Evolutionary conservation across 1,140 invertebrate species (phyloP).

Genomic region (Sycobia sp.): DNA sequence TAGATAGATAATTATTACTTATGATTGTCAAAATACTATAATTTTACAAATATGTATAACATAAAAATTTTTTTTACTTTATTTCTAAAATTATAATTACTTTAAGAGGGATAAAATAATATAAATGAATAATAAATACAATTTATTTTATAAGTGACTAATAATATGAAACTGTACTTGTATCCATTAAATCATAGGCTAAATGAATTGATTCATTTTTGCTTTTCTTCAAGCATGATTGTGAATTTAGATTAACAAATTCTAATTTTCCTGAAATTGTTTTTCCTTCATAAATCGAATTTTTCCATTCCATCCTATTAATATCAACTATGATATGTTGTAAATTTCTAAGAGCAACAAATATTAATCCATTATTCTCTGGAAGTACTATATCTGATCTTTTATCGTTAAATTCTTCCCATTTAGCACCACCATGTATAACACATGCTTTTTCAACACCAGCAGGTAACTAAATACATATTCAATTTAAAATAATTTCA

Average conservation of each 20-base stretch:
- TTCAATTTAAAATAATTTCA: constrained; percentile 4
- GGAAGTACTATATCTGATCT: constrained; percentile 43
- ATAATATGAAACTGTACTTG: constrained; percentile 39
- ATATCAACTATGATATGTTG: constrained; percentile 55
- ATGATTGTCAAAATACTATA: too few species aligned
- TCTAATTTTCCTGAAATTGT: constrained; percentile 49
- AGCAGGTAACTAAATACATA: constrained; percentile 48
- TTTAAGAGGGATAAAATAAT: too few species aligned
- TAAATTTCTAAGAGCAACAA: constrained; percentile 54
- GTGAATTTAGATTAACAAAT: constrained; percentile 44
- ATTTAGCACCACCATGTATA: constrained; percentile 51
- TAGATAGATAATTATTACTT: too few species aligned
- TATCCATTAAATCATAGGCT: constrained; percentile 52
- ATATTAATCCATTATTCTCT: constrained; percentile 51
- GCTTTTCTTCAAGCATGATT: constrained; percentile 23
- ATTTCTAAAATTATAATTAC: too few species aligned
- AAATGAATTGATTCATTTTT: constrained; percentile 45
- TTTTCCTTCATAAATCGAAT: constrained; percentile 27
- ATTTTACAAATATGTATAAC: too few species aligned
- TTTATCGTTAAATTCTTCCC: constrained; percentile 51
- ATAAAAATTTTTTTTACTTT: too few species aligned
- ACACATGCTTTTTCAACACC: constrained; percentile 56
- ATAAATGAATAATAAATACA: too few species aligned
- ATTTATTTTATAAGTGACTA: background rate
- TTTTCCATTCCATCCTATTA: constrained; percentile 48